Evolutionary conservation across 2,113 vertebrate species (phyloP).

Genomic region (Piprites chloris): DNA sequence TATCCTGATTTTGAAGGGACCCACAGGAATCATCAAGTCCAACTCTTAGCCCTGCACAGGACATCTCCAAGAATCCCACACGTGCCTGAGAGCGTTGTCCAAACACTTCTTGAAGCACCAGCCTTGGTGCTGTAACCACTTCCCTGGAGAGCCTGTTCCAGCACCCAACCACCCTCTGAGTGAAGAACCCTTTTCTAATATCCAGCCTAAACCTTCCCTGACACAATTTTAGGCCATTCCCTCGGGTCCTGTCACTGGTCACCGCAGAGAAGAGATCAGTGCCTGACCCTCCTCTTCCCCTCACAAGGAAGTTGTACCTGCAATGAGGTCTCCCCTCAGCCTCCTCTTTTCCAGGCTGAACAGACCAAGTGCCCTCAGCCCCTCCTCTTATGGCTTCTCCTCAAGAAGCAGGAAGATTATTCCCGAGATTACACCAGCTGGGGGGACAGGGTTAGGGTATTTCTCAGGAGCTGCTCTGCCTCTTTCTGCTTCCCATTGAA

Average conservation of each 20-base stretch:
- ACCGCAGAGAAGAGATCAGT: neutral
- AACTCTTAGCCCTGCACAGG: neutral
- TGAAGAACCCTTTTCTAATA: too few relatives aligned
- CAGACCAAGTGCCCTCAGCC: neutral
- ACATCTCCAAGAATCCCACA: neutral
- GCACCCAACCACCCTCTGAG: neutral
- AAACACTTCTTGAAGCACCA: neutral
- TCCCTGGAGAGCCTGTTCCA: neutral
- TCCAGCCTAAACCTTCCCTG: neutral
- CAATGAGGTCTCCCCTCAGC: too few relatives aligned
- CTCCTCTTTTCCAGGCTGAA: neutral
- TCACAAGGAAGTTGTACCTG: neutral
- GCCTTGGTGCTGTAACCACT: neutral
- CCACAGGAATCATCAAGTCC: neutral
- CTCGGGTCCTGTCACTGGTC: neutral
- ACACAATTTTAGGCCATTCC: neutral
- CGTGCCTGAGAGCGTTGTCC: neutral
- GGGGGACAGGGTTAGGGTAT: rapidly evolving
- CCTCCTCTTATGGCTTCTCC: neutral
- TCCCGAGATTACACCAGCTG: too few relatives aligned
- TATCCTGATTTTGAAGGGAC: neutral
- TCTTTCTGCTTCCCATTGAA: neutral
- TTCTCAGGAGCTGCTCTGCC: neutral
- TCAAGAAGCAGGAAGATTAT: neutral
- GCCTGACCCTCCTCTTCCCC: neutral